These are phyloP conservation scores for Merops nubicus DNA, from an alignment of 2,113 vertebrate genomes.

Conservation along the genomic window DNA sequence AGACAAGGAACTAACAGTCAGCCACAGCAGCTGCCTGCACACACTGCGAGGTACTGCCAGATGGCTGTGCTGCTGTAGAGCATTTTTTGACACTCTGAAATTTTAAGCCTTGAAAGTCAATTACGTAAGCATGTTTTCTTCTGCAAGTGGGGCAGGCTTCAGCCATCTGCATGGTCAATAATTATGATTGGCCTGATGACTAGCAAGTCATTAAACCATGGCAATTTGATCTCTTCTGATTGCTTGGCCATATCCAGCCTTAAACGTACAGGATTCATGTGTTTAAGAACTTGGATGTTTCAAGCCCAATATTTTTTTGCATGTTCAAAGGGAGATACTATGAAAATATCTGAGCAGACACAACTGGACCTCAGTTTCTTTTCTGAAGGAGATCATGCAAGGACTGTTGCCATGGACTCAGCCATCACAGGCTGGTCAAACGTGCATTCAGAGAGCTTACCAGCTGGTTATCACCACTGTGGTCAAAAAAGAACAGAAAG, in stretches of 20 bases:
- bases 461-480: conserved; percentile 18
- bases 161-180: background rate
- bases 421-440: background rate
- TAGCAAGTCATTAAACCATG: background rate
- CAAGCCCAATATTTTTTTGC: background rate
- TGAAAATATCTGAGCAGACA: background rate
- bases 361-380: conserved; percentile 11
- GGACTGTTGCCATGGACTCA: background rate
- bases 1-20: background rate
- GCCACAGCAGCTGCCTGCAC: background rate
- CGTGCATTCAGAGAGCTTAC: conserved; percentile 25
- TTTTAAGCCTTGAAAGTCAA: background rate
- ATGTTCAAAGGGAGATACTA: background rate
- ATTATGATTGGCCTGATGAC: background rate
- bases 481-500: conserved; percentile 38
- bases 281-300: background rate
- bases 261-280: background rate
- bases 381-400: conserved; percentile 39
- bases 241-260: background rate
- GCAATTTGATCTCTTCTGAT: background rate
- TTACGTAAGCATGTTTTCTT: background rate
- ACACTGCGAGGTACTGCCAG: background rate
- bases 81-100: background rate
- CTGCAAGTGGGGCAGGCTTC: background rate
- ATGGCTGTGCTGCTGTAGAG: background rate